A percentile compares a stretch with the other conserved stretches of the same genome.
Conservation (phyloP, 2,888 invertebrate species). For the Herminia tarsipennalis region DNA sequence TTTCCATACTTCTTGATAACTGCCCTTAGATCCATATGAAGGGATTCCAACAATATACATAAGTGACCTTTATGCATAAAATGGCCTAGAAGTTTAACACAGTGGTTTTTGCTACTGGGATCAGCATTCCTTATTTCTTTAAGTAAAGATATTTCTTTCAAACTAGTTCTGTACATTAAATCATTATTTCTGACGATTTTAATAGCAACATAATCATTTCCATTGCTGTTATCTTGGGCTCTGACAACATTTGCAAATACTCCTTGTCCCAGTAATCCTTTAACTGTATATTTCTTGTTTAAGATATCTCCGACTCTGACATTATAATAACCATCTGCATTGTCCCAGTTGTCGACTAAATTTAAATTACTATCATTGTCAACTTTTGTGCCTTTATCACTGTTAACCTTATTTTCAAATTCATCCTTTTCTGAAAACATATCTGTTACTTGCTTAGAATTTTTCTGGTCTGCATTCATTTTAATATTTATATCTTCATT, state of each 20-base stretch:
- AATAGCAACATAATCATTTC: conserved; percentile 96
- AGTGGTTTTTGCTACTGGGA: conserved; percentile 98
- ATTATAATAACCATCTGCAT: conserved; percentile 98
- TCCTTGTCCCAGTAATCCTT: conserved; percentile 98
- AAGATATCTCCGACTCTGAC: conserved; percentile 95
- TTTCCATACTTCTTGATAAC: conserved; percentile 98
- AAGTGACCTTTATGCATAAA: conserved; percentile 99
- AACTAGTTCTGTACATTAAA: conserved; percentile 98
- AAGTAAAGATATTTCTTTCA: conserved; percentile 97
- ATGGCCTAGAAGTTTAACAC: conserved; percentile 93
- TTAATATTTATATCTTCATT: conserved; percentile 18
- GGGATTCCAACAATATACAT: conserved; percentile 98
- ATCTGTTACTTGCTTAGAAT: conserved; percentile 87
- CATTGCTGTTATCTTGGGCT: conserved; percentile 94
- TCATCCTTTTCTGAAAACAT: conserved; percentile 97
- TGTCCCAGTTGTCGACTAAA: conserved; percentile 99
- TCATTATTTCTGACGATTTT: conserved; percentile 99
- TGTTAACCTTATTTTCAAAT: conserved; percentile 88
- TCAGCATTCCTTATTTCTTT: conserved; percentile 97
- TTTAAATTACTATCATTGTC: conserved; percentile 90
- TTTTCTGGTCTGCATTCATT: conserved; percentile 15
- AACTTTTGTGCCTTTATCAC: conserved; percentile 53
- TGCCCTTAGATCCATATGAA: conserved; percentile 96
- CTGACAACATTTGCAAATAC: conserved; percentile 99
- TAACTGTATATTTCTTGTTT: conserved; percentile 95